Conservation (phyloP, 64 coral and sea anemone species). For the Hydrozoanthus tunicans region DNA sequence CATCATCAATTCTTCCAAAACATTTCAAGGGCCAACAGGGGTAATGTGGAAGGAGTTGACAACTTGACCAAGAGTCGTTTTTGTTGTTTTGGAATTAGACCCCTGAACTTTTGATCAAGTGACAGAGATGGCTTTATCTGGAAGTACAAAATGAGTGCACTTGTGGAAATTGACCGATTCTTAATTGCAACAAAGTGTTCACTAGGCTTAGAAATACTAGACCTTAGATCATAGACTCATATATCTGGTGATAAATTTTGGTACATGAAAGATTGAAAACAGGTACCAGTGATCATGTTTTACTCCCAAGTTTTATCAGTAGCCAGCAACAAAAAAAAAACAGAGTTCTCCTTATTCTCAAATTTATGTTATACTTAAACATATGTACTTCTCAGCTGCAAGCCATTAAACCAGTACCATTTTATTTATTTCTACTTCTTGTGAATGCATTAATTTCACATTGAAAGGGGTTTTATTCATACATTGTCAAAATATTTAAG, state of each 20-base stretch:
- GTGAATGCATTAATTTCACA: slow-evolving; percentile 22
- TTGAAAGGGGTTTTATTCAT: slow-evolving; percentile 4
- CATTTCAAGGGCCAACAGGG: no score
- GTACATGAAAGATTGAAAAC: background rate
- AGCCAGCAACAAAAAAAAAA: slow-evolving; percentile 14
- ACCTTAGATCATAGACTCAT: background rate
- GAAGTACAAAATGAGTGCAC: no score
- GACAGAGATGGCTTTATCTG: no score
- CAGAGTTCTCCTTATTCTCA: background rate
- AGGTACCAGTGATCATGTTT: background rate
- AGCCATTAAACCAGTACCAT: background rate
- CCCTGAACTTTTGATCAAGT: no score
- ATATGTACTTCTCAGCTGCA: background rate
- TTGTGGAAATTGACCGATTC: no score
- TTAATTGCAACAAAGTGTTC: no score
- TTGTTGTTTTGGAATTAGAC: no score
- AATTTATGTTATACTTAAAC: background rate
- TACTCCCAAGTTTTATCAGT: background rate
- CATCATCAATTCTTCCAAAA: no score
- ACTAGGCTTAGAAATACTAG: no score
- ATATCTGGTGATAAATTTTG: background rate
- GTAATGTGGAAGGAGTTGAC: no score
- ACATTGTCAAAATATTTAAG: slow-evolving; percentile 13
- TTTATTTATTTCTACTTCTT: slow-evolving; percentile 18
- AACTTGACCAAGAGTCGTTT: no score